Evolutionary conservation across 2,797 vertebrate species (phyloP), one percentile per base, ranked within the genome.

Genomic region (Euthynnus affinis): DNA sequence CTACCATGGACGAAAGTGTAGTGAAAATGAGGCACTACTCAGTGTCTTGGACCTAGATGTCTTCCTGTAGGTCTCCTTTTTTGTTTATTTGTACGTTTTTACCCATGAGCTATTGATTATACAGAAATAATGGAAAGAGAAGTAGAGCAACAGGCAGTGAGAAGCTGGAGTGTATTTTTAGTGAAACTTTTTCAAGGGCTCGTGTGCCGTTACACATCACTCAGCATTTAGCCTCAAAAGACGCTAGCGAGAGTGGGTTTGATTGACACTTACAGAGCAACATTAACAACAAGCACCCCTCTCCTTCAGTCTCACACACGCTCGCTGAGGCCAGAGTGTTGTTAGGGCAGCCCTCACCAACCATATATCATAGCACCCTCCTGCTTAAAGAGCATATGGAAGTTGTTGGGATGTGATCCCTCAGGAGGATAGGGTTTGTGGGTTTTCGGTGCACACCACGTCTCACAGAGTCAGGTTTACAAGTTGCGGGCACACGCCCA

Each of bases 301-400:
- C 57, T 67, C 37, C 64, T 57, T 60, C 57, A 55, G 76, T 76
- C 80, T 55, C 73, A 56, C 81, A 80, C 80, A 76, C 56, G 12
- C 82, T 81, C 59, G 34, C 22, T 48, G 76, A 82, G 78, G 80
- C 82, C 74, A 34, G 78, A 80, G 78, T 71, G 79, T 85, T 89
- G 76, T 87, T 84, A 67, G 68, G 58, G 74, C 72, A 71, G 85
- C 79, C 77, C 29, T 76, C 80, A 80, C 68, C 68, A 23, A 63
- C 71, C 80, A 60, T 93, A 90, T 87, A 91, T 92, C 88, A 89
- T 37, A 56, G 84, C 87, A 23, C 87, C 84, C 87, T 92, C 74
- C 82, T 80, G 82, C 89, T 87, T 88, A 48, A 86, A 89, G 89
- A 86, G 84, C 94, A 94, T 93, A 91, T 94, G 93, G 94, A 94